These are phyloP conservation scores for Drosophila micromelanica DNA, from an alignment of 1,140 invertebrate species.

Conservation along the genomic window DNA sequence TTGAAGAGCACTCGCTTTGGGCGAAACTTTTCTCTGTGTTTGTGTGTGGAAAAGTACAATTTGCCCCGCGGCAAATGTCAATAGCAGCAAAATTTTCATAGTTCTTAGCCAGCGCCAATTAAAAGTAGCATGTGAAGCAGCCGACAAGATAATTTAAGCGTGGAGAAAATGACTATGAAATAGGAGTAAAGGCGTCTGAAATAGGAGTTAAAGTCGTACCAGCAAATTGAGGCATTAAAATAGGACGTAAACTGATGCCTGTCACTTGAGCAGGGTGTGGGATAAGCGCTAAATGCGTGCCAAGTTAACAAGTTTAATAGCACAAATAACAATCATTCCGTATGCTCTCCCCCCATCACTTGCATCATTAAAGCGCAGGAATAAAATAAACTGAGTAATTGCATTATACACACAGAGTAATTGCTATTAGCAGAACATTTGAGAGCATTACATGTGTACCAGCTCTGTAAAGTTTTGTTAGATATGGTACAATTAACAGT, in stretches of 20 bases:
- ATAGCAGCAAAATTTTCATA: slow-evolving; percentile 1
- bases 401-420: slow-evolving; percentile 65
- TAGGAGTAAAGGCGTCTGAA: slow-evolving; percentile 4
- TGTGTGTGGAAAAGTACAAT: neutral
- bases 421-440: slow-evolving; percentile 39
- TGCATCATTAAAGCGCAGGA: neutral
- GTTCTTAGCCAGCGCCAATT: slow-evolving; percentile 5
- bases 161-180: neutral
- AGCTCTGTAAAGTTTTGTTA: neutral
- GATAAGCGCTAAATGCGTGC: neutral
- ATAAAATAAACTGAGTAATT: slow-evolving; percentile 52
- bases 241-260: slow-evolving; percentile 13
- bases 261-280: neutral
- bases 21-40: neutral
- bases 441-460: neutral
- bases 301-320: slow-evolving; percentile 4
- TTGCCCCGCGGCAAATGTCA: slow-evolving; percentile 1
- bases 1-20: neutral
- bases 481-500: neutral
- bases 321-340: neutral
- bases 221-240: slow-evolving; percentile 30
- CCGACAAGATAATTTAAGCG: neutral
- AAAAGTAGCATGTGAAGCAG: neutral
- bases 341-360: neutral
- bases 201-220: slow-evolving; percentile 9